phyloP scores from a whole-genome alignment of 2,113 vertebrate species.

The Entomyzon cyanotis region DNA sequence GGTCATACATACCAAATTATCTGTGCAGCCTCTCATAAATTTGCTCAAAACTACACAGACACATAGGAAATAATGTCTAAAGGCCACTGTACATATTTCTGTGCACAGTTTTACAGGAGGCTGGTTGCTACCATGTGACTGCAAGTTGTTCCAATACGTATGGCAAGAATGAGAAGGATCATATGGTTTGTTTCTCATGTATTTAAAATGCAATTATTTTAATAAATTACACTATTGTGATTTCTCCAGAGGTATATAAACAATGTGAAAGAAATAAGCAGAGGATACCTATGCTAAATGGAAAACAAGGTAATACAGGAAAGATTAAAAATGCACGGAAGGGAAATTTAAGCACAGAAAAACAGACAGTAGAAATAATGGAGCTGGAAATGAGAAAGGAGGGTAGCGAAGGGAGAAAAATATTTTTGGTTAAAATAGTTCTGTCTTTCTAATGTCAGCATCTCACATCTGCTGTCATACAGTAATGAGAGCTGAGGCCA shows the following conservation, averaged over 20 bases:
- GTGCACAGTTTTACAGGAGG: not conserved
- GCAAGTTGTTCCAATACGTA: not conserved
- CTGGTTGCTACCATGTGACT: not conserved
- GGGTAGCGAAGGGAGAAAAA: not conserved
- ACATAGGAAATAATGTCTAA: not conserved
- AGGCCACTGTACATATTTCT: not conserved
- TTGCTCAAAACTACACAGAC: not conserved
- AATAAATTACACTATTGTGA: constrained; percentile 18
- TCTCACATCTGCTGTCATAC: constrained; percentile 5
- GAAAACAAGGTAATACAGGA: constrained; percentile 7
- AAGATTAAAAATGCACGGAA: not conserved
- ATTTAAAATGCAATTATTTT: constrained; percentile 41
- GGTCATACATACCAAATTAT: not conserved
- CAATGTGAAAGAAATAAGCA: constrained; percentile 21
- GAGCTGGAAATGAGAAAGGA: not conserved
- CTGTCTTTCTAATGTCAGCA: not conserved
- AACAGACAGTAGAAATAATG: not conserved
- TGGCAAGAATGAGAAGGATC: constrained; percentile 1
- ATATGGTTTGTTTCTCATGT: constrained; percentile 11
- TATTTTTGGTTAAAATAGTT: not conserved
- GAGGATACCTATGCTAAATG: not conserved
- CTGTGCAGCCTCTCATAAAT: not conserved
- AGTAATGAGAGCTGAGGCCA: constrained; percentile 8
- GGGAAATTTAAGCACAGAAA: constrained; percentile 16
- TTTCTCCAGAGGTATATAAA: constrained; percentile 29